Evolutionary conservation across 2,113 vertebrate species (phyloP), one percentile per base, ranked within the genome.

Genomic region (Sclerurus mexicanus): DNA sequence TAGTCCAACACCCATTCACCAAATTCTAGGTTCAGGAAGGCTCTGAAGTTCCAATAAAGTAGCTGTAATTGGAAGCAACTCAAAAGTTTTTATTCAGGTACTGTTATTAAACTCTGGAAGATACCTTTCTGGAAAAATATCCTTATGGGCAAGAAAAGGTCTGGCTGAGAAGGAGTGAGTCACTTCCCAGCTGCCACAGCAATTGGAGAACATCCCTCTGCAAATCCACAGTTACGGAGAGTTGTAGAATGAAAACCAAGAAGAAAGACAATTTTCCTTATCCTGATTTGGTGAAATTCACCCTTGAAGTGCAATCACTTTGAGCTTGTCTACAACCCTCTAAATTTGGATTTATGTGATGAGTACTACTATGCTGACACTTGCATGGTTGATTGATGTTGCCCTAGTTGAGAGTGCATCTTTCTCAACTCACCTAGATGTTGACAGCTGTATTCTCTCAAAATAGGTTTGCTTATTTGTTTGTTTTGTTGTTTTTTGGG

Each of bases 351-450:
- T 37, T 80, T 81, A 28, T 39, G 42, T 16, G 37, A 81, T n/a
- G 14, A 62, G 8, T 23, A 30, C 18, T 23, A 7, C 28, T 55
- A 8, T 19, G 81, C 40, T 67, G 46, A 37, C 1, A 1, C 13
- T 12, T 76, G 30, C 3, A 6, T 0, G 2, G 2, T 7, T 31
- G 22, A 46, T 20, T 91, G n/a, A 31, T 5, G 2, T 18, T 59
- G 27, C 23, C 25, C 30, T 62, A 46, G 44, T 3, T 31, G 14
- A 49, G 44, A 75, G 15, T 4, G 3, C 15, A 12, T 59, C 39
- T 46, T 66, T 90, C n/a, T 76, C 39, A 64, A 3, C 18, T 50
- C 44, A 39, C 14, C 28, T 59, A 47, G 23, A 44, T 35, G 19
- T 8, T 53, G 40, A 71, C 13, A 71, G 14, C 12, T 24, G 3